Conservation (phyloP, 2,113 vertebrate genomes). For the Heliornis fulica region DNA sequence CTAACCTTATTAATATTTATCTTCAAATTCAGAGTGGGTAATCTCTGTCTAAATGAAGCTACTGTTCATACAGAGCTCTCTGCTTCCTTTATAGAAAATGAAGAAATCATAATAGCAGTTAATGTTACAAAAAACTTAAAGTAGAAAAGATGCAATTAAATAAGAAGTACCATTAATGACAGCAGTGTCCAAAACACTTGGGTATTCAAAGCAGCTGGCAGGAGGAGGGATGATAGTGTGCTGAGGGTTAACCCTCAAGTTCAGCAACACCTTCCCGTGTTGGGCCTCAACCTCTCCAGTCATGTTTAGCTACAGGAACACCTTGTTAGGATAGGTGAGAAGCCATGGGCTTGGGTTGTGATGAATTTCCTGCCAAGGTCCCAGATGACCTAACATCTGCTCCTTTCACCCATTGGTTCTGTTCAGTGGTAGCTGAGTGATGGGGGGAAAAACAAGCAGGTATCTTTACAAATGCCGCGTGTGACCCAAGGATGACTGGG, state of each 20-base stretch:
- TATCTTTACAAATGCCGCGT: background rate
- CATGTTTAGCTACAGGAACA: background rate
- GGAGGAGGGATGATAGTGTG: background rate
- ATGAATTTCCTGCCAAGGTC: background rate
- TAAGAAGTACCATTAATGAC: background rate
- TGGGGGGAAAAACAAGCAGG: accelerated
- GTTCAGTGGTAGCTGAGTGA: accelerated
- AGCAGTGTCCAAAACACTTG: background rate
- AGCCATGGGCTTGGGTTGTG: background rate
- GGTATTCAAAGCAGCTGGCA: background rate
- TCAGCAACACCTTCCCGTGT: background rate
- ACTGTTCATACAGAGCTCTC: background rate
- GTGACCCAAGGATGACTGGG: background rate
- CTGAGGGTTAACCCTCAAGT: background rate
- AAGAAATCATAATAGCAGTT: background rate
- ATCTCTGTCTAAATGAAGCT: slow-evolving; percentile 2
- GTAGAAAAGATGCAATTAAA: background rate
- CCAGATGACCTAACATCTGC: background rate
- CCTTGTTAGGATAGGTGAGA: background rate
- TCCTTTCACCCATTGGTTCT: background rate
- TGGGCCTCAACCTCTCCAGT: background rate
- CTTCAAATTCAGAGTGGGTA: background rate
- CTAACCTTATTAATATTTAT: slow-evolving; percentile 50
- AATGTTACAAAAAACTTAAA: background rate
- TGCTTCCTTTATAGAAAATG: background rate